A percentile compares a stretch with the other conserved stretches of the same genome.
Conservation (phyloP, 1,140 invertebrate genomes). For the Aphaenogaster rudis region DNA sequence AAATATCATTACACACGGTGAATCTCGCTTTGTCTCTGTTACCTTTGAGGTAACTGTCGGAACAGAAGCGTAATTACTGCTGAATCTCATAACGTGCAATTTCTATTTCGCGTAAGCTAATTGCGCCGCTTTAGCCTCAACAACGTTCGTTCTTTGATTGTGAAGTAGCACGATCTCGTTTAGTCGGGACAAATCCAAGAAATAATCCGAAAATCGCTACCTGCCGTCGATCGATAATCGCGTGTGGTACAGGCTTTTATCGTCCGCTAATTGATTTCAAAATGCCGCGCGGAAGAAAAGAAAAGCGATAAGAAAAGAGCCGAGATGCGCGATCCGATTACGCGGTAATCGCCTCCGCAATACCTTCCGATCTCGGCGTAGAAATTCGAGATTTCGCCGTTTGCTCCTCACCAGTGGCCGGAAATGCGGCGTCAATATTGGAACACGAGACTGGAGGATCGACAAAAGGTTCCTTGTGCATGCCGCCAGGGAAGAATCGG, state of each 20-base stretch:
- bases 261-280: slow-evolving; percentile 14
- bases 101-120: slow-evolving; percentile 30
- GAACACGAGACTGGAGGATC: slow-evolving; percentile 53
- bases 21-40: slow-evolving; percentile 23
- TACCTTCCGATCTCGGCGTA: slow-evolving; percentile 10
- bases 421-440: slow-evolving; percentile 55
- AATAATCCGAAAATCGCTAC: slow-evolving; percentile 28
- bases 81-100: slow-evolving; percentile 41
- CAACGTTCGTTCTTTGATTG: neutral
- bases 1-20: slow-evolving; percentile 31
- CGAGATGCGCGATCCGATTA: slow-evolving; percentile 42
- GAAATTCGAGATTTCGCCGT: slow-evolving; percentile 26
- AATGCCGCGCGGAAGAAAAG: neutral
- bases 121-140: neutral
- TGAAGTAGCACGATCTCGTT: neutral
- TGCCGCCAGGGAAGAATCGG: slow-evolving; percentile 26
- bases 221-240: neutral
- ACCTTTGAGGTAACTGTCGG: slow-evolving; percentile 29
- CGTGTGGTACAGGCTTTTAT: neutral
- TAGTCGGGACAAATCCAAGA: neutral
- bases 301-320: neutral
- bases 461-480: slow-evolving; percentile 42
- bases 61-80: slow-evolving; percentile 25
- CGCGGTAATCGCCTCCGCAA: slow-evolving; percentile 47
- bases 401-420: slow-evolving; percentile 9